Base-by-base conservation (phyloP, 1,140 invertebrate genomes). In the Asobara japonica region DNA sequence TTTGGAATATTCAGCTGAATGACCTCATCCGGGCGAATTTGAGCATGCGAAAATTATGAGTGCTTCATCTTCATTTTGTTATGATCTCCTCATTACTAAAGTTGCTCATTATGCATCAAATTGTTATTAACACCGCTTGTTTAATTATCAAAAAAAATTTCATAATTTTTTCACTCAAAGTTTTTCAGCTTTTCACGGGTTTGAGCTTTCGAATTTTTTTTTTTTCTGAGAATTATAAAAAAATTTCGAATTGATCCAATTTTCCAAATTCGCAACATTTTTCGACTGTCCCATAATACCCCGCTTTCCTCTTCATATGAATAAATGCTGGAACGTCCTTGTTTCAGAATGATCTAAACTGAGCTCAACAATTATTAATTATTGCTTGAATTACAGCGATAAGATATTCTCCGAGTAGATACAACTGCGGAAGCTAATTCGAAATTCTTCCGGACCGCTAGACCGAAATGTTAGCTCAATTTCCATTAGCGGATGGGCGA, bases 381-480 rank as follows among this genome's bases (percentile, higher is more conserved):
- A 51, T 22, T n/a, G 25, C 3, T 20, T 11, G 51, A 61, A 68
- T 62, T 29, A n/a, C 29, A 6, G 33, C 45, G 27, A 45, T 60
- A 72, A 65, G 65, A 72, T 67, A 68, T 67, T 72, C 66, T 66
- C 25, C 29, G 60, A 48, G 67, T 36, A 20, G 64, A 41, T 45
- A 41, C 66, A 66, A 66, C 48, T 36, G 33, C 27, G 41, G 36
- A 65, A 71, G 65, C 51, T 72, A 68, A 56, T 68, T 60, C 20
- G 30, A 41, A 51, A 64, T 68, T 61, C 51, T 72, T 72, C 65
- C 71, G 65, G 36, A n/a, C 38, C 65, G 71, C 18, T 67, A 51
- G 71, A 72, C 48, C 61, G 71, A 72, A 72, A 72, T 72, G 67
- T 72, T 72, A 29, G 66, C 71, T 67, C 71, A 61, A 72, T 72